Evolutionary conservation across 2,113 vertebrate genomes (phyloP), one percentile per base, ranked within the genome.

Genomic region (Nothobranchius furzeri): DNA sequence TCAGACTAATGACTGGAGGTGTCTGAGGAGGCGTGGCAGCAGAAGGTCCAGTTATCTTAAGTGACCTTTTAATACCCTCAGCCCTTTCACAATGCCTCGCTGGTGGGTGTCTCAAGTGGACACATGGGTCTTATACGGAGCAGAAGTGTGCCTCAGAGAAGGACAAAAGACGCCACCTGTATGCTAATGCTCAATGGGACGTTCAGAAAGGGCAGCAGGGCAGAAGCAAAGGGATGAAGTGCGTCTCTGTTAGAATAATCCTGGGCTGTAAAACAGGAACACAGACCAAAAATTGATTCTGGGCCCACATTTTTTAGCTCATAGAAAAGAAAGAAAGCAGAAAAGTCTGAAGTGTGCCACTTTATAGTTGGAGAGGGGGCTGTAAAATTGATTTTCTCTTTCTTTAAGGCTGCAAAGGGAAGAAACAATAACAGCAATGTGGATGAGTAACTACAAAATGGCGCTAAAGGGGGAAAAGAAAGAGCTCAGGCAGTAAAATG

Each of bases 381-480:
- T 79, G 88, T 90, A 79, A 91, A 92, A 92, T 91, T 48, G 85
- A 92, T 92, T 89, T 92, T 90, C 79, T 83, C 63, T 82, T 63
- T 78, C 79, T 85, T 89, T 85, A 84, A 79, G 75, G 60, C 66
- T 59, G 54, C 49, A 77, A 80, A 80, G 25, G 70, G 55, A 43
- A 59, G 52, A 70, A 80, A 89, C 86, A 89, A 87, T 84, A 51
- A 74, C 67, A 52, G 53, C 69, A 77, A 52, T 45, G 66, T 56
- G 66, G 71, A 79, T 55, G 63, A 74, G 64, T 66, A 15, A 76
- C 63, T 63, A 50, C 57, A 76, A 69, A 78, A 76, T 40, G 62
- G 76, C 60, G 35, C 60, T 59, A 64, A n/a, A 40, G 45, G 65
- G 60, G 70, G 76, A 71, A 5, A 40, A 79, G 73, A 84, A 81